phyloP scores from a whole-genome alignment of 1,140 invertebrate genomes.

The Heterodera schachtii region DNA sequence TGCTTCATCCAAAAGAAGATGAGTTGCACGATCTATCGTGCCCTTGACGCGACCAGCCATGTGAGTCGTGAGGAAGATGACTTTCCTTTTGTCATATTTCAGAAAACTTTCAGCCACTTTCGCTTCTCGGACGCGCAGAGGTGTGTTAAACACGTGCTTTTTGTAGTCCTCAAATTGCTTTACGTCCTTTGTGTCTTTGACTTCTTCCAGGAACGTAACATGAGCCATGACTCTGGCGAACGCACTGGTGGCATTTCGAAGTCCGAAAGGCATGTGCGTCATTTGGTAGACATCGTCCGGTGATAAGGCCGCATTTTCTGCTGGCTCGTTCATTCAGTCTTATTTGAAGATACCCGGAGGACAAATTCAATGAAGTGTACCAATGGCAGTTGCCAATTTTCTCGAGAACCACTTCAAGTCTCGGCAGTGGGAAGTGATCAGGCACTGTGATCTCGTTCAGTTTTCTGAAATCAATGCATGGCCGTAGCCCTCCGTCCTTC shows the following conservation, averaged over 20 bases:
- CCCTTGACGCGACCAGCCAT: not conserved
- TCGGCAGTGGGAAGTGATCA: conserved; percentile 70
- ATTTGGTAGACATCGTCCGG: too few species aligned
- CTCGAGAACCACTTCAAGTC: conserved; percentile 65
- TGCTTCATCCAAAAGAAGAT: not conserved
- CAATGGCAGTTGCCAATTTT: too few species aligned
- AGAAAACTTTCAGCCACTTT: not conserved
- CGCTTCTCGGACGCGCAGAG: not conserved
- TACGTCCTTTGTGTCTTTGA: not conserved
- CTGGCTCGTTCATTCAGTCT: too few species aligned
- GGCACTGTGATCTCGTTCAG: conserved; percentile 67
- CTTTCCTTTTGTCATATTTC: not conserved
- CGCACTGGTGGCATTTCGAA: too few species aligned
- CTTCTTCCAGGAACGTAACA: too few species aligned
- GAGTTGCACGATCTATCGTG: not conserved
- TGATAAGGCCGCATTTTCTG: too few species aligned
- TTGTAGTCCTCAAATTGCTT: not conserved
- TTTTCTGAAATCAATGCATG: conserved; percentile 68
- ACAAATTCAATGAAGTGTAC: too few species aligned
- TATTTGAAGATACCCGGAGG: too few species aligned
- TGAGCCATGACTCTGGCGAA: too few species aligned
- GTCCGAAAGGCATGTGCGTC: too few species aligned
- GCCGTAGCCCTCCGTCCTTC: conserved; percentile 17
- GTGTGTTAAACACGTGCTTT: not conserved
- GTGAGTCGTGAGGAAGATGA: not conserved